Conservation (phyloP, 2,113 vertebrate genomes). For the Proteles cristata region DNA sequence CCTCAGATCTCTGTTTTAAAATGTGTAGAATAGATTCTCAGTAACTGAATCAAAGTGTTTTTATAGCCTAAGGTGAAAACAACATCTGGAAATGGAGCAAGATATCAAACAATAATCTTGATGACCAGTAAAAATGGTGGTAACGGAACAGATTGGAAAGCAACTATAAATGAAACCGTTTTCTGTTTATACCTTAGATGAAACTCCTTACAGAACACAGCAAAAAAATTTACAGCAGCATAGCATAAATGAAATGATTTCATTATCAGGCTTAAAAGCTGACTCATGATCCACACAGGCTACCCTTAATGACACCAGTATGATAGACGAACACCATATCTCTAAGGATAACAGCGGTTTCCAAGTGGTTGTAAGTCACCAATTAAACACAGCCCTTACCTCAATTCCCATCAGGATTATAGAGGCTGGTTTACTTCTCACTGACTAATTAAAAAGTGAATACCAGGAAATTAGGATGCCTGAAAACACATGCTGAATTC, state of each 20-base stretch:
- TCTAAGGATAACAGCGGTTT: conserved; percentile 8
- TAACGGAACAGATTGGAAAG: neutral
- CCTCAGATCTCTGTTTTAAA: neutral
- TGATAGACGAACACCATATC: neutral
- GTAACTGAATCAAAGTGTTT: neutral
- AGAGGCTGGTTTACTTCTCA: neutral
- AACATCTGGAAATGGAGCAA: neutral
- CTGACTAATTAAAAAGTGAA: conserved; percentile 61
- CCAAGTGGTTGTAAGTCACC: neutral
- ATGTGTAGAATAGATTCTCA: neutral
- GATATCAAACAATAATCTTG: neutral
- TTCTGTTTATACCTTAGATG: neutral
- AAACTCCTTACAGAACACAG: neutral
- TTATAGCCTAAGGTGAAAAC: neutral
- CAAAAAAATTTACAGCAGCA: neutral
- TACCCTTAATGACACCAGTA: neutral
- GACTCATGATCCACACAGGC: neutral
- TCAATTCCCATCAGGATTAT: neutral
- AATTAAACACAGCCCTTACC: neutral
- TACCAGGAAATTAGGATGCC: conserved; percentile 33
- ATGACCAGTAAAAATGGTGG: neutral
- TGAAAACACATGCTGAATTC: conserved; percentile 27
- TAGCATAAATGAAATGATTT: neutral
- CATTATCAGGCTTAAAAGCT: neutral
- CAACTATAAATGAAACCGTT: neutral